Percentiles rank a stretch among this genome's conserved stretches.
Conservation (phyloP, 2,113 vertebrate species). For the Colossoma macropomum region DNA sequence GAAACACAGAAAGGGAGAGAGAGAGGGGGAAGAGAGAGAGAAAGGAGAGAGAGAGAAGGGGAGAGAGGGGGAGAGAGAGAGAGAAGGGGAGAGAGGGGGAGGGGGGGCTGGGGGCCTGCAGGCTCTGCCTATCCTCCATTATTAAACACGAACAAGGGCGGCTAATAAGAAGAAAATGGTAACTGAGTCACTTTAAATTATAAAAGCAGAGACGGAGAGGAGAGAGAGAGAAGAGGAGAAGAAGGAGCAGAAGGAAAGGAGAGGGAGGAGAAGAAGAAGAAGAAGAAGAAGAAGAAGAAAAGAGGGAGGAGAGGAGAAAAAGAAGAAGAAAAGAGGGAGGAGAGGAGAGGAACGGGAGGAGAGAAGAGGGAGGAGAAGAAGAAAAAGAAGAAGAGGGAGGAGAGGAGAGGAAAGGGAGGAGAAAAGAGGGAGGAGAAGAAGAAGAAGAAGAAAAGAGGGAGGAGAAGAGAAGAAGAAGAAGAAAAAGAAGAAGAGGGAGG, state of each 20-base stretch:
- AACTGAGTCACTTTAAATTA: neutral
- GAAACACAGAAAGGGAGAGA: neutral
- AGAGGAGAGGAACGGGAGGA: too few species aligned
- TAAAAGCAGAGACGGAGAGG: neutral
- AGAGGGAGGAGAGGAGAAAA: too few species aligned
- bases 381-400: neutral
- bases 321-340: too few species aligned
- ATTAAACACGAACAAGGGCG: slow-evolving; percentile 42
- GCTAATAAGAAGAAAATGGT: slow-evolving; percentile 37
- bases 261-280: too few species aligned
- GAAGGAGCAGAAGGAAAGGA: neutral
- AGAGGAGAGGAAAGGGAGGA: neutral
- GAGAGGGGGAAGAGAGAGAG: neutral
- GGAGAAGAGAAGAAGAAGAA: too few species aligned
- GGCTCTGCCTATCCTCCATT: slow-evolving; percentile 19
- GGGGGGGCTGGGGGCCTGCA: neutral
- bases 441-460: too few species aligned
- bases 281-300: too few species aligned
- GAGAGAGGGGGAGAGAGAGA: too few species aligned
- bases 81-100: neutral
- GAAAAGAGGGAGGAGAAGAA: too few species aligned
- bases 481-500: too few species aligned
- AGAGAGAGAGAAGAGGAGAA: neutral
- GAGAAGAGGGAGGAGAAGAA: neutral
- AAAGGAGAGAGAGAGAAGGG: neutral